Conservation (phyloP, 1,140 invertebrate species). For the Doryteuthis pealeii region DNA sequence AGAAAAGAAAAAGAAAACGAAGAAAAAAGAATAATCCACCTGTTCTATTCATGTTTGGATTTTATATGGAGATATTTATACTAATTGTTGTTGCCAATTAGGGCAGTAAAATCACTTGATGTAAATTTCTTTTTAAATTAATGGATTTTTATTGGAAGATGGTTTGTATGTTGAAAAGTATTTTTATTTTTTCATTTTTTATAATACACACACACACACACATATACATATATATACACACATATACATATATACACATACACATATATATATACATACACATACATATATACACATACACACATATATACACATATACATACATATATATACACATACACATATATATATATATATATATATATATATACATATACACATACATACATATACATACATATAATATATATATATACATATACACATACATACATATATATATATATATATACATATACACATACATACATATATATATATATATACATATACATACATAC, state of each 20-base stretch:
- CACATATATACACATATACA: neutral
- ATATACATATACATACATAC: conserved; percentile 9
- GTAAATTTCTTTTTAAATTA: too few species aligned
- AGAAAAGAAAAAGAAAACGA: too few species aligned
- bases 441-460: neutral
- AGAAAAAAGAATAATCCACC: too few species aligned
- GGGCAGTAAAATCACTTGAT: too few species aligned
- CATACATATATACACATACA: neutral
- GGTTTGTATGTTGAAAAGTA: too few species aligned
- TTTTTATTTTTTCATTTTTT: too few species aligned
- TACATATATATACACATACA: neutral
- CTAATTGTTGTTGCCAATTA: too few species aligned
- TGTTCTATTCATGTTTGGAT: neutral
- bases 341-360: neutral
- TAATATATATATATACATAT: too few species aligned
- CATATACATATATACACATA: neutral
- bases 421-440: neutral
- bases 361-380: neutral
- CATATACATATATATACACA: neutral
- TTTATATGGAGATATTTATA: too few species aligned
- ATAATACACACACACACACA: neutral
- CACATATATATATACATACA: neutral
- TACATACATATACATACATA: neutral
- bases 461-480: neutral
- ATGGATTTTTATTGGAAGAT: too few species aligned